phyloP scores from a whole-genome alignment of 2,797 vertebrate species.

The Pseudochaenichthys georgianus region DNA sequence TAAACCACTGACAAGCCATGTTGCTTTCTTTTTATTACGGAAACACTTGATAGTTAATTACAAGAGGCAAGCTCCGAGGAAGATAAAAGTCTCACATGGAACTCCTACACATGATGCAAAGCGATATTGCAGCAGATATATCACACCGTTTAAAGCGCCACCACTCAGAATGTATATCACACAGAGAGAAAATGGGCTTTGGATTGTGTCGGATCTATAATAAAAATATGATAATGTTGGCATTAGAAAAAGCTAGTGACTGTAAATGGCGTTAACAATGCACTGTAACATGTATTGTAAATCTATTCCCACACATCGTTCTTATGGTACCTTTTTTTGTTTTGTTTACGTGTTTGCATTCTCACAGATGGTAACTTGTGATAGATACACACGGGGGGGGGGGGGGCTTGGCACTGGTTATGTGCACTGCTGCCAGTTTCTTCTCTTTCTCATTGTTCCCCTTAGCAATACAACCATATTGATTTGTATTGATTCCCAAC shows the following conservation, averaged over 20 bases:
- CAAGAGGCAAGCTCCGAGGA: constrained; percentile 20
- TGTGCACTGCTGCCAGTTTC: constrained; percentile 51
- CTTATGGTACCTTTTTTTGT: constrained; percentile 4
- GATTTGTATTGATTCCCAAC: constrained; percentile 63
- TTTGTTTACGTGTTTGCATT: constrained; percentile 38
- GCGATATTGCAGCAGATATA: background rate
- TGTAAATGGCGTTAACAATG: constrained; percentile 46
- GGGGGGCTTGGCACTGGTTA: constrained; percentile 43
- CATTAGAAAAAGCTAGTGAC: constrained; percentile 22
- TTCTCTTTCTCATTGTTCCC: constrained; percentile 37
- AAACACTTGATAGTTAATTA: constrained; percentile 55
- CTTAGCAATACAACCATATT: constrained; percentile 53
- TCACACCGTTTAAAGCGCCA: constrained; percentile 22
- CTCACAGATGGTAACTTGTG: constrained; percentile 66
- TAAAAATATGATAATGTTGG: background rate
- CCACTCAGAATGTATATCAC: background rate
- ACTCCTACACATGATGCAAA: constrained; percentile 33
- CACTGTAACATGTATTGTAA: constrained; percentile 47
- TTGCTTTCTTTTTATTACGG: constrained; percentile 53
- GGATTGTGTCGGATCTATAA: background rate
- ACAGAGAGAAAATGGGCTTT: background rate
- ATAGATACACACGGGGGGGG: constrained; percentile 42
- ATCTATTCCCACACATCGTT: constrained; percentile 26
- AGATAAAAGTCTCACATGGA: constrained; percentile 35
- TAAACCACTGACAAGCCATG: constrained; percentile 27